Conservation (phyloP, 2,113 vertebrate genomes). For the Scolopax mira region DNA sequence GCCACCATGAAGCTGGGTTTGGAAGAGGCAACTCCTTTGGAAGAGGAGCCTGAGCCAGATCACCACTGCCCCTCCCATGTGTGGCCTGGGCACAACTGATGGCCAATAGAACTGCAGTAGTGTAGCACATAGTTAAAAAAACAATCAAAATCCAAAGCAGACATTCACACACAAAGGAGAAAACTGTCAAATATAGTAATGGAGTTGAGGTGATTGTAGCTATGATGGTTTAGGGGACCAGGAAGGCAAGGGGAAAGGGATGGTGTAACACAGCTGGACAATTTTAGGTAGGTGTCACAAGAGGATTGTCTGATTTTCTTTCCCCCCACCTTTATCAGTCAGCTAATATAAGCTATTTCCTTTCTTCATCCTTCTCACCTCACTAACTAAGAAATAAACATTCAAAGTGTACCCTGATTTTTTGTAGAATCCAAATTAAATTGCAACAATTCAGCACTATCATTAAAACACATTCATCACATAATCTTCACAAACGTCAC, state of each 20-base stretch:
- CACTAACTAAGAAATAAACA: conserved; percentile 5
- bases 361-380: background rate
- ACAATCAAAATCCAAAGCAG: background rate
- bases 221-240: background rate
- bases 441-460: background rate
- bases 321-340: background rate
- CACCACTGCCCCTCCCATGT: rapidly evolving
- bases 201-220: too few relatives aligned
- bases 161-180: rapidly evolving
- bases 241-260: background rate
- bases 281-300: background rate
- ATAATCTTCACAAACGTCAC: background rate
- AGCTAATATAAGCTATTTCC: background rate
- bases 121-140: background rate
- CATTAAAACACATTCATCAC: background rate
- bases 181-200: background rate
- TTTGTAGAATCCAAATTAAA: background rate
- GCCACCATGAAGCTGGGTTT: background rate
- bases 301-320: background rate
- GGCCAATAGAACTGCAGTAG: background rate
- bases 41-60: background rate
- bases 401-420: background rate
- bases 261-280: background rate
- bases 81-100: background rate
- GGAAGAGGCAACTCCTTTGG: background rate